phyloP scores from a whole-genome alignment of 2,888 invertebrate genomes.

The Tetragnatha montana region DNA sequence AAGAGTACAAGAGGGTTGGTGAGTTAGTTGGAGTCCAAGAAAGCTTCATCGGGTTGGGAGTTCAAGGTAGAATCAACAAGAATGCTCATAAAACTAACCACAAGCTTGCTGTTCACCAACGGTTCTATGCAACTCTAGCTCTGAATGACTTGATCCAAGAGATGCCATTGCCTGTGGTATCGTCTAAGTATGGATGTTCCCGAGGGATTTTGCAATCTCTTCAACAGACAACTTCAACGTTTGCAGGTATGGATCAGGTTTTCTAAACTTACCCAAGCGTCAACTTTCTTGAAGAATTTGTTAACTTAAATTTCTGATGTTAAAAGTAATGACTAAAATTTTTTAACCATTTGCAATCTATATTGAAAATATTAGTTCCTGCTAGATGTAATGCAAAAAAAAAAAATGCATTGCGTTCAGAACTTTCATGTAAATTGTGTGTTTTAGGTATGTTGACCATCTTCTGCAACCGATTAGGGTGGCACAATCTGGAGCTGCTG shows the following conservation, averaged over 20 bases:
- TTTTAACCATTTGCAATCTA: neutral
- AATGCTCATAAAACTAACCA: constrained; percentile 78
- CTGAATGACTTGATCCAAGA: constrained; percentile 95
- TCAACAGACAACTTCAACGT: constrained; percentile 93
- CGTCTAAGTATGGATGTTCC: constrained; percentile 88
- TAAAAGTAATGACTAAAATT: neutral
- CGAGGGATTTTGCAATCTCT: constrained; percentile 94
- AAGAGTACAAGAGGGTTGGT: constrained; percentile 89
- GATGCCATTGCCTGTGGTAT: constrained; percentile 86
- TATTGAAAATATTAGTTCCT: too few species aligned
- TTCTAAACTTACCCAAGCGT: neutral
- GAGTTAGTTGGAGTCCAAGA: constrained; percentile 92
- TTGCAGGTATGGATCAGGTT: constrained; percentile 38
- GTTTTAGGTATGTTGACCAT: constrained; percentile 92
- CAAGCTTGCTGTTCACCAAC: constrained; percentile 76
- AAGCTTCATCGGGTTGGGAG: constrained; percentile 84
- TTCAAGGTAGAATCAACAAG: constrained; percentile 75
- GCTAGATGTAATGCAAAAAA: too few species aligned
- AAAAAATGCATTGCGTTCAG: too few species aligned
- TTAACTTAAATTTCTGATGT: neutral
- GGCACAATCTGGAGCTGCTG: constrained; percentile 91
- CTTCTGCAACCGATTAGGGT: constrained; percentile 94
- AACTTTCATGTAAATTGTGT: too few species aligned
- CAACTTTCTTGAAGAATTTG: neutral
- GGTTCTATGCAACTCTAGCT: constrained; percentile 93